phyloP scores from a whole-genome alignment of 2,797 vertebrate species.

The Etheostoma nigrum region DNA sequence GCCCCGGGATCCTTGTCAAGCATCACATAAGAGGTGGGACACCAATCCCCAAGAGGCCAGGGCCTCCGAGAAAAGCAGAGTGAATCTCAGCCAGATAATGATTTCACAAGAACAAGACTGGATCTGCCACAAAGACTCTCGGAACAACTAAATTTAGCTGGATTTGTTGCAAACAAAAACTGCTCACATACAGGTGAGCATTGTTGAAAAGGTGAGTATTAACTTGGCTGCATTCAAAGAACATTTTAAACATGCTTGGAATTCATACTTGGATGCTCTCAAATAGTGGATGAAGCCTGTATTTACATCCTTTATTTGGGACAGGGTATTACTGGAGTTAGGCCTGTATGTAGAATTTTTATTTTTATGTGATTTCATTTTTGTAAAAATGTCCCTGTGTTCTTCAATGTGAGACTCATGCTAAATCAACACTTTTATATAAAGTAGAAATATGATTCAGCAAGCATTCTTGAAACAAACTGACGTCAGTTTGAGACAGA shows the following conservation, averaged over 20 bases:
- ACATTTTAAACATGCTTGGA: constrained; percentile 7
- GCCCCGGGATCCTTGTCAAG: neutral
- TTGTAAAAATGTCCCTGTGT: no score
- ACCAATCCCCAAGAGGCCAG: constrained; percentile 37
- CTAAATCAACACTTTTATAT: constrained; percentile 1
- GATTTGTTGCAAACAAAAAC: constrained; percentile 47
- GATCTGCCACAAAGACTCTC: constrained; percentile 38
- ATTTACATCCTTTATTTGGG: constrained; percentile 1
- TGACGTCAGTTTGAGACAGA: neutral
- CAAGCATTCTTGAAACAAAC: neutral
- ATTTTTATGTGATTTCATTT: no score
- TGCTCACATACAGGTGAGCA: constrained; percentile 14
- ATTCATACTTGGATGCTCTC: neutral
- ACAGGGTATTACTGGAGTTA: neutral
- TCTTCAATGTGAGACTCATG: neutral
- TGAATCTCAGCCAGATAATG: constrained; percentile 66
- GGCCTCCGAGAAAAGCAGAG: constrained; percentile 35
- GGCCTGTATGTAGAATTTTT: neutral
- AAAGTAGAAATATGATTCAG: neutral
- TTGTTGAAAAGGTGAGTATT: constrained; percentile 7
- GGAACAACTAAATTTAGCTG: constrained; percentile 41
- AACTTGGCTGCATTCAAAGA: constrained; percentile 8
- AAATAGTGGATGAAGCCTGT: neutral
- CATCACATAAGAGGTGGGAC: constrained; percentile 39
- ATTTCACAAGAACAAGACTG: constrained; percentile 53